phyloP scores from a whole-genome alignment of 1,140 invertebrate species.

The Contarinia nasturtii region DNA sequence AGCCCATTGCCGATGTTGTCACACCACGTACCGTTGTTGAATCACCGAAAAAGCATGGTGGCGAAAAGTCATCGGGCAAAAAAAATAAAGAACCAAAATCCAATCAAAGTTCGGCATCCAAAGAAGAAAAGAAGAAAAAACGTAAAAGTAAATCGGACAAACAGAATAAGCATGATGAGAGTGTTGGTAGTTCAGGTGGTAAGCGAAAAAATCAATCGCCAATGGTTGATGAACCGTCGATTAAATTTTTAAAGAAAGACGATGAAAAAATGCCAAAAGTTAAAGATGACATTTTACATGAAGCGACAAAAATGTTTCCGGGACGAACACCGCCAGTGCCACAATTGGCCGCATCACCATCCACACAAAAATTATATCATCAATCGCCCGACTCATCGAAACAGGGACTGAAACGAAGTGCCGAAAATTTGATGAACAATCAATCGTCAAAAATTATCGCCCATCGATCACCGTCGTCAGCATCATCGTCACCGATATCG shows the following conservation, averaged over 20 bases:
- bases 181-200: constrained; percentile 1
- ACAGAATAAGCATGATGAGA: constrained; percentile 11
- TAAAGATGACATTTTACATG: background rate
- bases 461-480: background rate
- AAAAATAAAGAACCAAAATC: constrained; percentile 13
- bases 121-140: constrained; percentile 33
- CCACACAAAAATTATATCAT: background rate
- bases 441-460: too few relatives aligned
- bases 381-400: background rate
- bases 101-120: constrained; percentile 23
- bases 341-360: constrained; percentile 2
- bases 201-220: constrained; percentile 5
- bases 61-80: constrained; percentile 10
- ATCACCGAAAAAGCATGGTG: too few relatives aligned
- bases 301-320: background rate
- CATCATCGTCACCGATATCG: background rate
- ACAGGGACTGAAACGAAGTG: background rate
- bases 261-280: background rate
- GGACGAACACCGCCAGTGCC: constrained; percentile 1
- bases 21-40: background rate
- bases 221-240: constrained; percentile 15
- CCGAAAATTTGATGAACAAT: background rate
- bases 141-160: constrained; percentile 23
- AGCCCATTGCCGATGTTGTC: background rate
- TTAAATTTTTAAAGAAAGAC: constrained; percentile 19